phyloP scores from a whole-genome alignment of 2,888 invertebrate species.

The Exocentrus adspersus region DNA sequence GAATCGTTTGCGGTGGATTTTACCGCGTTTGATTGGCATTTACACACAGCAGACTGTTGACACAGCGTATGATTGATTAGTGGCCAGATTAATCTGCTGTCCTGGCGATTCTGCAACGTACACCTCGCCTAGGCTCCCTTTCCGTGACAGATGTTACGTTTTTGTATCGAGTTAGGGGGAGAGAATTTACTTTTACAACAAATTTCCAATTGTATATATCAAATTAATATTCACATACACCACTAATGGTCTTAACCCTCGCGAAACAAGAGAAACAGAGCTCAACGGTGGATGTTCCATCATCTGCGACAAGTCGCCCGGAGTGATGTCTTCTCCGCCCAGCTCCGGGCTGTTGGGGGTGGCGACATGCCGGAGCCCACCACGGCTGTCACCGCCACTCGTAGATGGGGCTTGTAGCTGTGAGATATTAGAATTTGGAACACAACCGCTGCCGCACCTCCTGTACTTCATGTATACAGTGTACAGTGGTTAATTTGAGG shows the following conservation, averaged over 20 bases:
- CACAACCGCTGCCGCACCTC: conserved; percentile 7
- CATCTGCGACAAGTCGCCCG: conserved; percentile 53
- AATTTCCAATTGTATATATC: no score
- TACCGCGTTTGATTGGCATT: conserved; percentile 48
- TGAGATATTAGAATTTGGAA: conserved; percentile 49
- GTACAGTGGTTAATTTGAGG: conserved; percentile 7
- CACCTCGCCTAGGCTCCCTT: background rate
- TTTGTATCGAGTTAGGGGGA: background rate
- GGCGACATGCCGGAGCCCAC: conserved; percentile 54
- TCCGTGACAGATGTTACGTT: no score
- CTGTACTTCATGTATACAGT: conserved; percentile 5
- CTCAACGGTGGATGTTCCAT: conserved; percentile 44
- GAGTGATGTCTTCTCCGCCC: conserved; percentile 54
- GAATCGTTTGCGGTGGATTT: conserved; percentile 34
- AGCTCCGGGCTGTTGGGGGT: conserved; percentile 49
- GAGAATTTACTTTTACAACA: background rate
- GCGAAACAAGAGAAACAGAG: conserved; percentile 17
- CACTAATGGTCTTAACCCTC: background rate
- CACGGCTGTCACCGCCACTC: conserved; percentile 55
- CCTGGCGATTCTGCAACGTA: conserved; percentile 28
- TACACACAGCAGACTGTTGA: conserved; percentile 55
- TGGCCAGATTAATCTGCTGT: conserved; percentile 56
- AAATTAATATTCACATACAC: background rate
- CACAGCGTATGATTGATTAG: conserved; percentile 60
- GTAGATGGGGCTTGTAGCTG: conserved; percentile 50